Base-by-base conservation (phyloP, 2,797 vertebrate genomes). In the Rhinophrynus dorsalis region DNA sequence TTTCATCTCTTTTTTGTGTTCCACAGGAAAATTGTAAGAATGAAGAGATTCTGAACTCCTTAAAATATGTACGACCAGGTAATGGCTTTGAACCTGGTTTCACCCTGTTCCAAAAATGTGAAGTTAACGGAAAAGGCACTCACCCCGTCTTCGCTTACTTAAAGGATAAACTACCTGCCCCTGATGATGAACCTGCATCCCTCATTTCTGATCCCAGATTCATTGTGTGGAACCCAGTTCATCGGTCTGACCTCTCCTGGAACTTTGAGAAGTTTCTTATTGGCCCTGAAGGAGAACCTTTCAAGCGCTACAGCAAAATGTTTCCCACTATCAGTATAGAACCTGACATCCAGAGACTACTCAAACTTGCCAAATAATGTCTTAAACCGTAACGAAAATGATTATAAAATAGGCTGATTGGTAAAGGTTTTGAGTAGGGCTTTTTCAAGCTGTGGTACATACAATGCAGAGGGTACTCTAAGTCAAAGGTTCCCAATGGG, bases 241-340 rank as follows among this genome's bases (percentile, higher is more conserved):
- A 79, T 67, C 90, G 97, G 61, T 90, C 86, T 0, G 97, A 99
- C 21, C 63, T 99, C 83, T 90, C 96, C 29, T 99, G 97, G 97
- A 99, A 98, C 86, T 99, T 99, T 63, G 97, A 99, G 87, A 99
- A 99, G 78, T 99, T 99, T 84, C 87, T 99, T 47, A 87, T 99
- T 2, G 97, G 92, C 4, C 97, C 97, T 0, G 96, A 99, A 44
- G 97, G 97, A 47, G 96, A 99, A 72, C 95, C 97, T 0, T 98
- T 99, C 79, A 96, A 94, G 2, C 92, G 96, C 82, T 99, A 99
- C 85, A 96, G 97, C 85, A 94, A 89, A 77, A 93, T 75, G 27
- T 92, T 89, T 76, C 89, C 88, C 15, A 94, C 96, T 1, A 85
- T 88, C 60, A 89, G 89, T 81, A 90, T 97, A 38, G 97, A 98